These are phyloP conservation scores for Eulithis testata DNA, from an alignment of 2,888 invertebrate genomes.

Conservation along the genomic window DNA sequence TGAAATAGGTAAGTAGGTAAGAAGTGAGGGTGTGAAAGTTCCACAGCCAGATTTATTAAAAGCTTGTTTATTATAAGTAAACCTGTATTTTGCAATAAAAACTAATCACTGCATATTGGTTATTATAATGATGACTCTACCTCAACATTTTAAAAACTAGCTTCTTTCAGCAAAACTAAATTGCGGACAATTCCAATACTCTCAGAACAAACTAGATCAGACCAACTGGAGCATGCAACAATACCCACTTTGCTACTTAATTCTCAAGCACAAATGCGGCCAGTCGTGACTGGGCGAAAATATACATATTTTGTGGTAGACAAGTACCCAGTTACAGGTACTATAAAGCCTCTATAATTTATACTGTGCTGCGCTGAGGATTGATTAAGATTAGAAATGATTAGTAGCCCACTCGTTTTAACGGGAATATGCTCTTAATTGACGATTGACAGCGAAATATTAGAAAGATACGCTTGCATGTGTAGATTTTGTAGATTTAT, in stretches of 20 bases:
- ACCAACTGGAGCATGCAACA: constrained; percentile 31
- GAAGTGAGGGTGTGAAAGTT: neutral
- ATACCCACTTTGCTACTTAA: constrained; percentile 47
- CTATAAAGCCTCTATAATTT: constrained; percentile 22
- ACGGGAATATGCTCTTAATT: constrained; percentile 65
- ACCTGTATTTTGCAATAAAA: neutral
- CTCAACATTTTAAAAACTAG: constrained; percentile 2
- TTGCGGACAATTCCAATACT: constrained; percentile 14
- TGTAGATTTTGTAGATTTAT: constrained; percentile 25
- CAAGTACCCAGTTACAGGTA: constrained; percentile 3
- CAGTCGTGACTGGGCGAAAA: constrained; percentile 70
- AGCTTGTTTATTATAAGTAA: neutral
- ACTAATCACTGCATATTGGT: neutral
- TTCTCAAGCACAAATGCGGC: constrained; percentile 61
- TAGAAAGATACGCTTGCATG: constrained; percentile 27
- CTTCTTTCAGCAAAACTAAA: constrained; percentile 1
- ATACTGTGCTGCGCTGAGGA: constrained; percentile 29
- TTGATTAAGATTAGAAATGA: constrained; percentile 63
- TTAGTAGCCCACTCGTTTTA: constrained; percentile 53
- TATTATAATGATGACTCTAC: constrained; percentile 1
- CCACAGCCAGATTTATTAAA: neutral
- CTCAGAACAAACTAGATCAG: constrained; percentile 28
- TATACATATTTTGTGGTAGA: constrained; percentile 50
- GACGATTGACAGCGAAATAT: constrained; percentile 47
- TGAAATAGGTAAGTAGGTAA: constrained; percentile 2